A percentile compares a stretch with the other conserved stretches of the same genome.
Conservation (phyloP, 2,797 vertebrate genomes). For the Sphaeramia orbicularis region DNA sequence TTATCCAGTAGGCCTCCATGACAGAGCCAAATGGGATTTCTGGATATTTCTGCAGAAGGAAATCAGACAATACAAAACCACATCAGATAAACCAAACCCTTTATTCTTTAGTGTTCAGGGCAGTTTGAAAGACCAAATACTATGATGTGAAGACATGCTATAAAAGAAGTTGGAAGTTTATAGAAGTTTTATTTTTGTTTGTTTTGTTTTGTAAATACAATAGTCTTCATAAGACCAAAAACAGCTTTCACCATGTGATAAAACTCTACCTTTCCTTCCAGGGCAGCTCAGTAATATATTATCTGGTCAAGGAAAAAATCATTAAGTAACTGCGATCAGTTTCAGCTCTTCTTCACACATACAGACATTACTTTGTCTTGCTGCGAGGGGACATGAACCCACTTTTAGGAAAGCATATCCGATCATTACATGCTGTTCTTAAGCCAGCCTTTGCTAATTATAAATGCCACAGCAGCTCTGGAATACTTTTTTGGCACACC, state of each 20-base stretch:
- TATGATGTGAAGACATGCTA: constrained; percentile 34
- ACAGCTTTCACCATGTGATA: constrained; percentile 44
- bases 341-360: background rate
- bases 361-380: constrained; percentile 21
- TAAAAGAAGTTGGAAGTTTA: constrained; percentile 9
- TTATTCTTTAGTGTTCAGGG: constrained; percentile 9
- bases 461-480: constrained; percentile 30
- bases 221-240: constrained; percentile 57
- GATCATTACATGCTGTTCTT: constrained; percentile 10
- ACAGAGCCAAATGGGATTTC: constrained; percentile 15
- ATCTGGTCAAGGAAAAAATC: constrained; percentile 25
- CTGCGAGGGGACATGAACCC: constrained; percentile 6
- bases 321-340: constrained; percentile 6
- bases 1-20: constrained; percentile 12
- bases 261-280: constrained; percentile 50
- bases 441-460: constrained; percentile 5
- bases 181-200: constrained; percentile 4
- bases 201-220: constrained; percentile 20
- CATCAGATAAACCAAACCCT: constrained; percentile 27
- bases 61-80: background rate
- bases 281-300: constrained; percentile 49
- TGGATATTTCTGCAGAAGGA: background rate
- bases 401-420: background rate
- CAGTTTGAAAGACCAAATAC: constrained; percentile 44
- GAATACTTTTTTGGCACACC: constrained; percentile 8